Evolutionary conservation across 37 sponge, comb jelly and placozoan species (phyloP).

Genomic region (Oscarella lobularis): DNA sequence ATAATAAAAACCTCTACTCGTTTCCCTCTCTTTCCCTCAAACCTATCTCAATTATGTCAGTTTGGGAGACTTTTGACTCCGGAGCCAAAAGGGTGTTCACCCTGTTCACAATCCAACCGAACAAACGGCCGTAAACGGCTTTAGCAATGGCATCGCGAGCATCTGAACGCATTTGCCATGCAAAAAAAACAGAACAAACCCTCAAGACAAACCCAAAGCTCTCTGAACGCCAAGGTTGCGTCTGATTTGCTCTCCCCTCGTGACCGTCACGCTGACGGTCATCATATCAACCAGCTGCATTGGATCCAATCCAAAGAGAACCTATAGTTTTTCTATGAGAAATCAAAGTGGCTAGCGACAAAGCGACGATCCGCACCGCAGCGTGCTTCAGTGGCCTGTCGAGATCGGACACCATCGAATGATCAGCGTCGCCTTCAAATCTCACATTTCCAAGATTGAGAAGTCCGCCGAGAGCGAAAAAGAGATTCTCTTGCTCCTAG

Average conservation of each 20-base stretch:
- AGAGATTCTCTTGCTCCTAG: not conserved
- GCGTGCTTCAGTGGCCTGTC: constrained; percentile 12
- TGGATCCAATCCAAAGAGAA: constrained; percentile 34
- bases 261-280: constrained; percentile 35
- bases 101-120: constrained; percentile 76
- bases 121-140: constrained; percentile 48
- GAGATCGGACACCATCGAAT: constrained; percentile 22
- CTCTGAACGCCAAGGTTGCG: not conserved
- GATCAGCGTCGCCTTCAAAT: constrained; percentile 38
- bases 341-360: too few species aligned
- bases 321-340: too few species aligned
- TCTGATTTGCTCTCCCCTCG: constrained; percentile 15
- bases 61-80: constrained; percentile 10
- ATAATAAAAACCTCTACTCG: too few species aligned
- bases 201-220: too few species aligned
- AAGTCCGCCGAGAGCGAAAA: not conserved
- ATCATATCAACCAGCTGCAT: constrained; percentile 23
- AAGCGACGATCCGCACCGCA: too few species aligned
- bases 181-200: too few species aligned
- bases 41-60: constrained; percentile 47
- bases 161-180: too few species aligned
- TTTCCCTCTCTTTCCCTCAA: too few species aligned
- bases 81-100: constrained; percentile 62
- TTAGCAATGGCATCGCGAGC: constrained; percentile 62
- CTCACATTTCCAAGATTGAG: not conserved